Evolutionary conservation across 2,113 vertebrate genomes (phyloP), one percentile per base, ranked within the genome.

Genomic region (Chaetodon trifascialis): DNA sequence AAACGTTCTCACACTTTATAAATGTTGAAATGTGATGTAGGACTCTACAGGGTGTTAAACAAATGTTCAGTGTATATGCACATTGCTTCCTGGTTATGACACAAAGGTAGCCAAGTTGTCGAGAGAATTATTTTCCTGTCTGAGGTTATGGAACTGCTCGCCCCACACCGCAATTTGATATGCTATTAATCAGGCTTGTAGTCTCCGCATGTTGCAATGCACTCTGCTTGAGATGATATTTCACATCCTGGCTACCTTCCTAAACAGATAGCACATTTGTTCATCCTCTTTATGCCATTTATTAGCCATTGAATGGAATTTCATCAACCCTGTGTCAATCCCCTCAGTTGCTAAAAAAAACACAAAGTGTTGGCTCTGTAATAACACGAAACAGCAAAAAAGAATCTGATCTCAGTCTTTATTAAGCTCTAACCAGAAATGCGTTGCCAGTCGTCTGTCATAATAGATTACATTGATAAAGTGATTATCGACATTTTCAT

Each of bases 201-300:
- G 25, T 49, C 0, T 16, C 44, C 46, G 56, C 21, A 40, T 55
- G 10, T 62, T 68, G 51, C 11, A 11, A 2, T 56, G 56, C 25
- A 23, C 47, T 63, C 52, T 19, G 25, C 5, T 38, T 55, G 25
- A 65, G 59, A 65, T 72, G 7, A 72, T 56, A 65, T 56, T 64
- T 47, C 64, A 56, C 21, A 67, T 73, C 3, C 40, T n/a, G 8
- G 15, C 47, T 30, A 17, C 51, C 16, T 59, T 54, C 59, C 36
- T 51, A 12, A 65, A 78, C 58, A 55, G 59, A 34, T 70, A 25
- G 52, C 38, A 21, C 19, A 65, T 75, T 79, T 76, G 60, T 30
- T 30, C 51, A 67, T 42, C 16, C 4, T 66, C 80, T 72, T 59
- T 40, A 44, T 2, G n/a, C 40, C 11, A 7, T 4, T 34, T 34